Evolutionary conservation across 1,140 invertebrate genomes (phyloP).

Genomic region (Heliothis subflexa): DNA sequence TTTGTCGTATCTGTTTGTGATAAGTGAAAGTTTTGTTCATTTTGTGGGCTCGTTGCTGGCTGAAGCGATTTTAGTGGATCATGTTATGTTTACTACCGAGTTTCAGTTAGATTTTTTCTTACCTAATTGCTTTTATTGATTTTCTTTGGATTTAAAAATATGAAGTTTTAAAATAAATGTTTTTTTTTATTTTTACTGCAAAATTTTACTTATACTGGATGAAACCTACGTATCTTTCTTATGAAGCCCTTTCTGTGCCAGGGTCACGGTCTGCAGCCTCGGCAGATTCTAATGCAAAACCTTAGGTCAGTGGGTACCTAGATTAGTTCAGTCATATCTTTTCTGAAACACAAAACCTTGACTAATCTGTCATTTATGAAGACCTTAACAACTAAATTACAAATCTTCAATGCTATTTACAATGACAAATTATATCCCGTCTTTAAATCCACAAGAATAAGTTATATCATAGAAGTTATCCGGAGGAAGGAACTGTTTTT

Average conservation of each 20-base stretch:
- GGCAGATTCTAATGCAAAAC: not conserved
- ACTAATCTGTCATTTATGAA: not conserved
- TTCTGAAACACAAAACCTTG: not conserved
- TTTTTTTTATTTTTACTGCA: not conserved
- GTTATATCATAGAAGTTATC: slow-evolving; percentile 12
- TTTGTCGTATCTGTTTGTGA: not conserved
- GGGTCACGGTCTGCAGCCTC: not conserved
- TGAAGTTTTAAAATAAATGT: not conserved
- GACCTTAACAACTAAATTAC: slow-evolving; percentile 11
- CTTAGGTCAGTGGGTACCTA: not conserved
- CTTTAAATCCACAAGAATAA: slow-evolving; percentile 16
- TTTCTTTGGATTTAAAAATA: not conserved
- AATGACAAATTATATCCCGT: slow-evolving; percentile 40
- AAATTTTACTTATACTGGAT: not conserved
- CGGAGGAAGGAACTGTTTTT: slow-evolving; percentile 27
- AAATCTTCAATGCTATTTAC: not conserved
- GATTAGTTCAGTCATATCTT: not conserved
- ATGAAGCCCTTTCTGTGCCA: no score
- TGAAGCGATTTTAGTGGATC: not conserved
- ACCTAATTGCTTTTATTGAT: not conserved
- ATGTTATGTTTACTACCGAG: not conserved
- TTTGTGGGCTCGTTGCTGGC: not conserved
- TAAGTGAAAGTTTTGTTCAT: slow-evolving; percentile 26
- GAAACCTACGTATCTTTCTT: no score
- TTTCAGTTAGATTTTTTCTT: not conserved